These are phyloP conservation scores for Alethe castanea DNA, from an alignment of 2,113 vertebrate species.

Conservation along the genomic window DNA sequence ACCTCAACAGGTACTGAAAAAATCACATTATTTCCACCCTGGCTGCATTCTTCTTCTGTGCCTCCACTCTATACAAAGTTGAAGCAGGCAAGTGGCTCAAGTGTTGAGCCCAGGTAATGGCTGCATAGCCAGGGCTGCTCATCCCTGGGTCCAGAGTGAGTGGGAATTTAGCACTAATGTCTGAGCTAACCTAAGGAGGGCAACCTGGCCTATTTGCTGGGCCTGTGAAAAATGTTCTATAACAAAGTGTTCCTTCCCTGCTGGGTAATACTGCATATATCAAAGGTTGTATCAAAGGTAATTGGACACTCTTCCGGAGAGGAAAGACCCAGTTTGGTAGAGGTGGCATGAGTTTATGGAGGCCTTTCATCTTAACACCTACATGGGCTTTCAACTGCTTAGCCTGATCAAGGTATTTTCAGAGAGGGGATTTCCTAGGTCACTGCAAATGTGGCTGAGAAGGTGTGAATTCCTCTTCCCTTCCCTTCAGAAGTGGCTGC, in stretches of 20 bases:
- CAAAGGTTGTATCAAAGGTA: not conserved
- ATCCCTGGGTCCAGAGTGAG: not conserved
- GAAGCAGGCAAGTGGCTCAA: not conserved
- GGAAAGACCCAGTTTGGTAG: not conserved
- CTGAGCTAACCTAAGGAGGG: not conserved
- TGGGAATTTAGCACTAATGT: rapidly evolving
- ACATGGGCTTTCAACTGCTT: not conserved
- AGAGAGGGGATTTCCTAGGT: not conserved
- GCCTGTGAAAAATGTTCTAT: not conserved
- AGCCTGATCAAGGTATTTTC: not conserved
- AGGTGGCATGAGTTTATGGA: not conserved
- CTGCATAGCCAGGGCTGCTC: not conserved
- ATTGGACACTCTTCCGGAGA: not conserved
- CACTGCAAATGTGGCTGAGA: not conserved
- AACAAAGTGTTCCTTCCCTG: not conserved
- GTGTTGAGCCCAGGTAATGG: not conserved
- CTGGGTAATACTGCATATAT: not conserved
- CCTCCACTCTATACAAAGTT: not conserved
- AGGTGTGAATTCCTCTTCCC: not conserved
- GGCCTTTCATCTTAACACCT: not conserved
- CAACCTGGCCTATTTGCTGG: not conserved
- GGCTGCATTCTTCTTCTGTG: not conserved
- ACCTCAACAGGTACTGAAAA: not conserved
- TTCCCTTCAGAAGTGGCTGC: not conserved
- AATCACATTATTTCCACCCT: not conserved